phyloP scores from a whole-genome alignment of 2,797 vertebrate genomes.

The Danio jaintianensis region DNA sequence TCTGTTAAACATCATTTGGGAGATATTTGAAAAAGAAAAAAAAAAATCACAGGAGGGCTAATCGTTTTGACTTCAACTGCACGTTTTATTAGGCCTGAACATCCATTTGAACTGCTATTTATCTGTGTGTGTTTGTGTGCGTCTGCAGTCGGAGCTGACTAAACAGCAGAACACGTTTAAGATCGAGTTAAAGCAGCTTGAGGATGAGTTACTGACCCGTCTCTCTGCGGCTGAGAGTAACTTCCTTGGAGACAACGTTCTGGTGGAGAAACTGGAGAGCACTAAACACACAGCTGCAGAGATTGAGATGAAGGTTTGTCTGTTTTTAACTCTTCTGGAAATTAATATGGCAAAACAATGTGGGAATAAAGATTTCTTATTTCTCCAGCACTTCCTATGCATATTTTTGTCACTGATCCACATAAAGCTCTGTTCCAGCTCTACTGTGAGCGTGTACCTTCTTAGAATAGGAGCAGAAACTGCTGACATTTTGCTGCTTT shows the following conservation, averaged over 20 bases:
- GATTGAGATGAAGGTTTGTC: slow-evolving; percentile 82
- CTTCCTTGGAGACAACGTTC: slow-evolving; percentile 80
- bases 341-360: background rate
- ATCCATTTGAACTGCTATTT: background rate
- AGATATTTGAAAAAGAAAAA: no score
- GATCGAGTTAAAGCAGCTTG: slow-evolving; percentile 86
- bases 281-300: slow-evolving; percentile 82
- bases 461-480: background rate
- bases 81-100: slow-evolving; percentile 3
- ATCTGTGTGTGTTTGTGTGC: slow-evolving; percentile 18
- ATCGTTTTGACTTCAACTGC: background rate
- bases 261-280: slow-evolving; percentile 84
- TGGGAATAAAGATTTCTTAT: background rate
- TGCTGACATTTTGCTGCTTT: background rate
- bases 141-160: slow-evolving; percentile 76
- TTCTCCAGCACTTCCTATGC: background rate
- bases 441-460: background rate
- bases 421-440: background rate
- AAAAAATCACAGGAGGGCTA: no score
- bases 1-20: no score
- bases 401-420: background rate
- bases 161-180: slow-evolving; percentile 88
- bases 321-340: background rate
- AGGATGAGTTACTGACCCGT: slow-evolving; percentile 79
- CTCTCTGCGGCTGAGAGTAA: slow-evolving; percentile 81